phyloP scores from a whole-genome alignment of 2,888 invertebrate species.

The Chalcosyrphus nemorum region DNA sequence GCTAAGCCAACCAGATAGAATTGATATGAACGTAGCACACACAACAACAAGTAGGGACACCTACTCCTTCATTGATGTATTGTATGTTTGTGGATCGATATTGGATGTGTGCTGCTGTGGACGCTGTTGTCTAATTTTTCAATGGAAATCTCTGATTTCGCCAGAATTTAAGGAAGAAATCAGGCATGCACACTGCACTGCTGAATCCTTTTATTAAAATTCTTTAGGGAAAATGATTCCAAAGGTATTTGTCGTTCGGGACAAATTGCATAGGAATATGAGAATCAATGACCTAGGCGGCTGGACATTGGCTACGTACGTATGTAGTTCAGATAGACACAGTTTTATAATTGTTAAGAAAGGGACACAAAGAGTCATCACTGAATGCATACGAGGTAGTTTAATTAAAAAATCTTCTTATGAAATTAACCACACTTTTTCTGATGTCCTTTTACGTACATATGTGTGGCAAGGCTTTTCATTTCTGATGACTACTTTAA shows the following conservation, averaged over 20 bases:
- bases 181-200: conserved; percentile 5
- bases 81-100: not conserved
- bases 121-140: not conserved
- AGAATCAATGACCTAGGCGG: no score
- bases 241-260: conserved; percentile 10
- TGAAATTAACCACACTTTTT: no score
- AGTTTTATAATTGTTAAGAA: not conserved
- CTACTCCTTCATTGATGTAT: not conserved
- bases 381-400: no score
- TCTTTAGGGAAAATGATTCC: conserved; percentile 17
- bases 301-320: not conserved
- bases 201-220: conserved; percentile 28
- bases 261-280: not conserved
- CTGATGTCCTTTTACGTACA: no score
- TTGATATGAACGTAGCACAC: not conserved
- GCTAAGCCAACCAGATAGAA: not conserved
- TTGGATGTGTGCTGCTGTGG: not conserved
- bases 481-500: no score
- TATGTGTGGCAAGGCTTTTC: no score
- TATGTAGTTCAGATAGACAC: not conserved
- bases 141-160: not conserved
- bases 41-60: not conserved
- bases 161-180: not conserved
- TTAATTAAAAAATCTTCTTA: no score
- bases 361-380: no score